Base-by-base conservation (phyloP, 1,140 invertebrate genomes). In the Drosophila pandora region DNA sequence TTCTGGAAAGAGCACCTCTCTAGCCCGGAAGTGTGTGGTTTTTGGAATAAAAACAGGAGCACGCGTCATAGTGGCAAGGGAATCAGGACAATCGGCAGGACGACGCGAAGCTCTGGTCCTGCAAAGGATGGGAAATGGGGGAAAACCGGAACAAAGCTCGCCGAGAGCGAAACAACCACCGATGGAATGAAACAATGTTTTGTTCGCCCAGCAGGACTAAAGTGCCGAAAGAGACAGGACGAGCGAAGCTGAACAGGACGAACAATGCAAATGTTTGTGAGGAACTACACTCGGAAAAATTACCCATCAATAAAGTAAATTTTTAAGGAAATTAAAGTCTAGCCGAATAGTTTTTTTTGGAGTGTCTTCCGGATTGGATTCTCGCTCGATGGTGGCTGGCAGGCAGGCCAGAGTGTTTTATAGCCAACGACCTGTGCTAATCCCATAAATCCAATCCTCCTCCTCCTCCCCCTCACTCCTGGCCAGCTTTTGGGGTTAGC, bases 381-480 rank as follows among this genome's bases (percentile, higher is more conserved):
- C 41, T 2, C 25, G 25, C 52, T 61, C 43, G 39, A 64, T 60
- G 64, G 53, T 50, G 41, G 56, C 52, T 53, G 45, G 67, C 61
- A 47, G 57, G 61, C 62, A 28, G 25, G 25, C 25, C 2, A 6
- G 76, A 69, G 50, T 79, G 75, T 55, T 78, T 81, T 80, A 76
- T 80, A 55, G 77, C 48, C 48, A 52, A 59, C 65, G 80, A 83
- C 73, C 81, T 77, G 78, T 67, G 63, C 77, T 78, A 87, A 87
- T 81, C 59, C 77, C 77, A 78, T 87, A 85, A 85, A 85, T 85
- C 77, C 78, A 85, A 80, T 85, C 80, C 76, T 79, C 73, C 73
- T 55, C 67, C 13, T 9, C 9, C 30, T 32, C 32, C 9, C 28
- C 50, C 13, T 65, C 49, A n/a, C 22, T 48, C 50, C 71, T 32